These are phyloP conservation scores for Limenitis camilla DNA, from an alignment of 2,888 invertebrate species.

Conservation along the genomic window DNA sequence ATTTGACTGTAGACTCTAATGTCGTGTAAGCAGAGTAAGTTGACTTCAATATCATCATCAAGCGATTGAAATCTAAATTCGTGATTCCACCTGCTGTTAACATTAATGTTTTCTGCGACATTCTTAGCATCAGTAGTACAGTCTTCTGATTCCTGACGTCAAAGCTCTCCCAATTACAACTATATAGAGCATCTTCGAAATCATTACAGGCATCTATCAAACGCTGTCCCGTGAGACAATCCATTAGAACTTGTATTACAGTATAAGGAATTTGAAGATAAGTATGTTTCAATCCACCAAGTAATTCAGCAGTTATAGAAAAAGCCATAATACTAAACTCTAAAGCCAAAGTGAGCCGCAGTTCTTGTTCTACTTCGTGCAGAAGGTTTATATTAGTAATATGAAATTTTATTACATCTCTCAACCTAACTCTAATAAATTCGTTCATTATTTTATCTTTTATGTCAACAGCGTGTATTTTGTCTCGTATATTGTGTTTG, in stretches of 20 bases:
- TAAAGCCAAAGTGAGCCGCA: constrained; percentile 35
- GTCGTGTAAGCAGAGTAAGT: constrained; percentile 48
- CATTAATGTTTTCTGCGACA: constrained; percentile 39
- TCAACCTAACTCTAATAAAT: constrained; percentile 32
- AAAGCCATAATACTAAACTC: constrained; percentile 39
- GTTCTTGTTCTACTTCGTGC: constrained; percentile 33
- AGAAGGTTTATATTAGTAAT: constrained; percentile 33
- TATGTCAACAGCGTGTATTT: constrained; percentile 3
- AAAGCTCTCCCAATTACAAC: constrained; percentile 28
- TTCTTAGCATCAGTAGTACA: constrained; percentile 36
- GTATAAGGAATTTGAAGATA: constrained; percentile 42
- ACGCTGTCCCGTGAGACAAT: constrained; percentile 46
- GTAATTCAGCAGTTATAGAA: constrained; percentile 41
- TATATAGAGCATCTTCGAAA: constrained; percentile 41
- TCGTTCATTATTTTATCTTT: constrained; percentile 29
- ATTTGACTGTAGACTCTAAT: constrained; percentile 34
- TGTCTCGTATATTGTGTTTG: constrained; percentile 4
- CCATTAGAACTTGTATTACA: constrained; percentile 40
- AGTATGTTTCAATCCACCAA: constrained; percentile 48
- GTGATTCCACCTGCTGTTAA: constrained; percentile 45
- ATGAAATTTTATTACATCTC: constrained; percentile 35
- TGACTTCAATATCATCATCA: constrained; percentile 39
- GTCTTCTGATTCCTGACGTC: constrained; percentile 12
- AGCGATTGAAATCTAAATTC: constrained; percentile 33
- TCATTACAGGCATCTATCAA: constrained; percentile 41